Evolutionary conservation across 2,888 invertebrate species (phyloP), one percentile per base, ranked within the genome.

Genomic region (Ctenicera cuprea): DNA sequence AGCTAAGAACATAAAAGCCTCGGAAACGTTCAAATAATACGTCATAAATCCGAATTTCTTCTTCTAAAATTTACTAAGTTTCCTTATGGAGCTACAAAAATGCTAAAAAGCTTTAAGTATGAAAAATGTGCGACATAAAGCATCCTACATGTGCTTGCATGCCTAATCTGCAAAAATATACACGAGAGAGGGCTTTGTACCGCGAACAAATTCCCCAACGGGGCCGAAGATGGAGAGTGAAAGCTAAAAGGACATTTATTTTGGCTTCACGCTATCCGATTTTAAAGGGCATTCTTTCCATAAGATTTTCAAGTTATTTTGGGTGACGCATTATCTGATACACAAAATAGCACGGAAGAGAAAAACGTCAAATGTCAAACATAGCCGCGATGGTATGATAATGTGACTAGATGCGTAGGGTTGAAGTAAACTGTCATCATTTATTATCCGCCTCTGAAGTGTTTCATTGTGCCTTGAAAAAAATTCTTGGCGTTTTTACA

Each of bases 111-210:
- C 9, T 54, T 50, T 54, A 54, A 54, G 30, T 30, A 30, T 54
- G 54, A 54, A 54, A 30, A 14, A 54, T 54, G 54, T 30, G 14
- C 33, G 54, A 30, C 54, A 54, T 54, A 54, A 54, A 54, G 30
- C 14, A 54, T 54, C 30, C 14, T 33, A 54, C 30, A 54, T 54
- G 54, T 54, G 54, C 54, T 54, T 54, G 54, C 54, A 33, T 54
- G 14, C 30, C 22, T 54, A 54, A 54, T 54, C 30, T 54, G 30
- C 33, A 30, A 54, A 54, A 54, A 22, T 16, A 45, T 45, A 18
- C 45, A 45, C 45, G 18, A 45, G 45, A 33, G 33, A 45, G 45
- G 45, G 54, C 30, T 20, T 54, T 30, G 9, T 9, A 20, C 22
- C 14, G 26, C 30, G 7, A 54, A 14, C 12, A 33, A 14, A 30